Conservation (phyloP, 2,888 invertebrate species). For the Ectemnius lituratus region DNA sequence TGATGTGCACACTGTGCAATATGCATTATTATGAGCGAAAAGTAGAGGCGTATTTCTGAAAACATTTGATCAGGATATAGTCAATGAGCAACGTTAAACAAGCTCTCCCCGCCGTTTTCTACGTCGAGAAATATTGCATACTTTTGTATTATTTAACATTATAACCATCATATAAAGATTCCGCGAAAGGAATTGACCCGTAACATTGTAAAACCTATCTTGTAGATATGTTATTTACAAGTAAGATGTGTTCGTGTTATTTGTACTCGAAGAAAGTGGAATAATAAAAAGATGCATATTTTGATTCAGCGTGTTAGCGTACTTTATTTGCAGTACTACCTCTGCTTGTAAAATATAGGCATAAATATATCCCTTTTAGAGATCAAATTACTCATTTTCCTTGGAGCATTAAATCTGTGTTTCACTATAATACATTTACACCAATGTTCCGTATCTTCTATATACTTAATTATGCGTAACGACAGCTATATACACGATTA, state of each 20-base stretch:
- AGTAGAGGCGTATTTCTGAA: conserved; percentile 26
- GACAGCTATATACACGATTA: conserved; percentile 51
- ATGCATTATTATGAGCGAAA: conserved; percentile 25
- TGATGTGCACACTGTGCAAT: conserved; percentile 51
- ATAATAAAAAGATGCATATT: conserved; percentile 66
- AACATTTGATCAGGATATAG: conserved; percentile 26
- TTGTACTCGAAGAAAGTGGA: conserved; percentile 65
- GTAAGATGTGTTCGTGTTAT: conserved; percentile 51
- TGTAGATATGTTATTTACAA: too few relatives aligned
- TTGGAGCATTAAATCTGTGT: conserved; percentile 25
- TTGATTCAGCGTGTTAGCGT: conserved; percentile 62
- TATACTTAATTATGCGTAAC: conserved; percentile 40
- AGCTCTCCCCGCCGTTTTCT: conserved; percentile 35
- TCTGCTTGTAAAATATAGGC: conserved; percentile 8
- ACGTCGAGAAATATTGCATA: conserved; percentile 43
- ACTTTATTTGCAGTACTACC: conserved; percentile 38
- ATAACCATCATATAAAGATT: conserved; percentile 32
- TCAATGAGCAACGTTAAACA: conserved; percentile 12
- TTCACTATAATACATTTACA: conserved; percentile 46
- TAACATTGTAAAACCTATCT: conserved; percentile 14
- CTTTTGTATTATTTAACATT: conserved; percentile 52
- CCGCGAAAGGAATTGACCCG: conserved; percentile 46
- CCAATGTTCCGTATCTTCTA: conserved; percentile 30
- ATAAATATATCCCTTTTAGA: too few relatives aligned
- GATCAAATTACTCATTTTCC: conserved; percentile 21